Evolutionary conservation across 2,888 invertebrate species (phyloP), one percentile per base, ranked within the genome.

Genomic region (Pyrrhosoma nymphula): DNA sequence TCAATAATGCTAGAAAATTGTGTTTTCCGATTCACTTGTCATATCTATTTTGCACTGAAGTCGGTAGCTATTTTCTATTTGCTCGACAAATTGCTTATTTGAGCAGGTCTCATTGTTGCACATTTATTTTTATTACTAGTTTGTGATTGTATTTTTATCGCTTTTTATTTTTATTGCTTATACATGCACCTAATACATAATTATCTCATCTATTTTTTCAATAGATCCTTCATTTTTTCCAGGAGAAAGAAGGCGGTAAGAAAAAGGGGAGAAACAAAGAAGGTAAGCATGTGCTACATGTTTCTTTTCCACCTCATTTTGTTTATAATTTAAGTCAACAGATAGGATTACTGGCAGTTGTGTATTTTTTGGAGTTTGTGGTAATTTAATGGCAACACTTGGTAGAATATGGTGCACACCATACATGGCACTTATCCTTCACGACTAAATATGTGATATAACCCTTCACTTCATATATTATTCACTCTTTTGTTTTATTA

Each of bases 181-280:
- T 69, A 93, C 93, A 93, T 55, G 93, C 93, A 93, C 93, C 93
- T 93, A 93, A 93, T 93, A 69, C n/a, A 56, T 95, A 69, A 95
- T 95, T 90, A 88, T 90, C 95, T 55, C 93, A 95, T 95, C 93
- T 95, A 96, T 96, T 96, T 96, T 96, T 96, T 93, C 93, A 93
- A 93, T 93, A 93, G 93, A 93, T 93, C 93, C 93, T 93, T 93
- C 93, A 93, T 93, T 93, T 93, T 93, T 97, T 98, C 96, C 98
- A 98, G 98, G 98, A 98, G 96, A 98, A 98, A 97, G 98, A 98
- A 96, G 96, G 96, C 95, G 98, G 98, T 95, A 98, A 98, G 97
- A 98, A 98, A 97, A 99, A 98, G 97, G 98, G 98, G 96, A 98
- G 98, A 97, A 98, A 98, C 97, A 99, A 99, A 98, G 99, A 99